A percentile compares a stretch with the other conserved stretches of the same genome.
These are phyloP conservation scores for Tricholauxania praeusta DNA, from an alignment of 2,888 invertebrate species.

Conservation along the genomic window DNA sequence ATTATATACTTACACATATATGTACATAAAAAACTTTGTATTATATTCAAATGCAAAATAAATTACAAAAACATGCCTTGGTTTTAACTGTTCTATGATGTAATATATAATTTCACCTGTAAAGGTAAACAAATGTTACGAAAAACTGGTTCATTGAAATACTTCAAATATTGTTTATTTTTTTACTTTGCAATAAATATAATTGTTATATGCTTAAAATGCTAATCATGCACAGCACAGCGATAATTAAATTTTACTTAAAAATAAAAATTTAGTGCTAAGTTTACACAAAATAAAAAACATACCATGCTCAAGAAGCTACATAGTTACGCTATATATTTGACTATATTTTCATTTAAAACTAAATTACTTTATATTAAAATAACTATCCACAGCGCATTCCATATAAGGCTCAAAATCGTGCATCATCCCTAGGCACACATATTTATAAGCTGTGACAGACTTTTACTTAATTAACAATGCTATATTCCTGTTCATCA, in stretches of 20 bases:
- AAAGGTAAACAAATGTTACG: not conserved
- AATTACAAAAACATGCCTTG: slow-evolving; percentile 16
- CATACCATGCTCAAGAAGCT: too few relatives aligned
- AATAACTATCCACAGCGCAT: slow-evolving; percentile 24
- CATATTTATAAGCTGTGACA: slow-evolving; percentile 10
- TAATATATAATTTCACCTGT: too few relatives aligned
- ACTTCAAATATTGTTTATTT: too few relatives aligned
- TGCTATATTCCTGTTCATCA: slow-evolving; percentile 68
- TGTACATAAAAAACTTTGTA: not conserved
- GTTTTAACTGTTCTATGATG: not conserved
- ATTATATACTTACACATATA: not conserved
- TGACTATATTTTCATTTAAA: too few relatives aligned
- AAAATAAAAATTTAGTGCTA: too few relatives aligned
- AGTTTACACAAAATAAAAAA: too few relatives aligned
- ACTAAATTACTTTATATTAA: not conserved
- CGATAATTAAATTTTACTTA: too few relatives aligned
- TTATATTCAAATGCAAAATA: slow-evolving; percentile 5
- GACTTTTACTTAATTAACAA: slow-evolving; percentile 55
- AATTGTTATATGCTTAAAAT: too few relatives aligned
- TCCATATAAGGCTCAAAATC: slow-evolving; percentile 14
- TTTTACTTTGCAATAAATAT: too few relatives aligned
- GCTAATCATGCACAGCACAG: too few relatives aligned
- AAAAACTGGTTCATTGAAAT: not conserved
- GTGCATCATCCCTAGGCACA: slow-evolving; percentile 18
- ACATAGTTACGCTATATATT: too few relatives aligned